Base-by-base conservation (phyloP, 2,888 invertebrate genomes). In the Doris montereyensis region DNA sequence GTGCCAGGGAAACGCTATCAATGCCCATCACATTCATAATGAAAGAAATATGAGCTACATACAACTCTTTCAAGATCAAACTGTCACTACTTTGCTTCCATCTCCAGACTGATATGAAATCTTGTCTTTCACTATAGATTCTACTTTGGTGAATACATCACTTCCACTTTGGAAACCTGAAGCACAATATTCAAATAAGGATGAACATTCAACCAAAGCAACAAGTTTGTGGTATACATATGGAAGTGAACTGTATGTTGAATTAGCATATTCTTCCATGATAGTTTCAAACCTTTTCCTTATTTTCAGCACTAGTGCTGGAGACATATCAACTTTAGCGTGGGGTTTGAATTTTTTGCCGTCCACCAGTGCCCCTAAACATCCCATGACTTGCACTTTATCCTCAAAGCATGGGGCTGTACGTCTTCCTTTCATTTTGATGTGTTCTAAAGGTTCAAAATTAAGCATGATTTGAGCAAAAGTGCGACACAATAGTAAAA, bases 161-260 rank as follows among this genome's bases (percentile, higher is more conserved):
- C 30, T 73, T 10, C 85, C 84, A 26, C 84, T 78, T 41, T 84
- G 79, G 28, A 88, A 30, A 57, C 85, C 87, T 24, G 81, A 81
- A 28, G 87, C 85, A 81, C 89, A 85, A 78, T 89, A 90, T 70
- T 88, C 86, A 83, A 89, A 90, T 73, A 89, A 78, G 4, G 87
- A 85, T 81, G 83, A 87, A 82, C 90, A 90, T 28, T 86, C 84
- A 17, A 83, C 76, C 68, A 77, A 67, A 17, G 73, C 73, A 13
- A 57, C 24, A 41, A 65, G 10, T 5, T 71, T 32, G 24, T 74
- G 28, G 58, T 35, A 28, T 8, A 32, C 17, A 21, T 73, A 62
- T 13, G n/a, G 21, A 17, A 41, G 72, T 8, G 67, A 8, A n/a
- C 21, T n/a, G 3, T 26, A 34, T 13, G 30, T 41, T 2, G 76